Evolutionary conservation across 2,113 vertebrate species (phyloP).

Genomic region (Lanius collurio): DNA sequence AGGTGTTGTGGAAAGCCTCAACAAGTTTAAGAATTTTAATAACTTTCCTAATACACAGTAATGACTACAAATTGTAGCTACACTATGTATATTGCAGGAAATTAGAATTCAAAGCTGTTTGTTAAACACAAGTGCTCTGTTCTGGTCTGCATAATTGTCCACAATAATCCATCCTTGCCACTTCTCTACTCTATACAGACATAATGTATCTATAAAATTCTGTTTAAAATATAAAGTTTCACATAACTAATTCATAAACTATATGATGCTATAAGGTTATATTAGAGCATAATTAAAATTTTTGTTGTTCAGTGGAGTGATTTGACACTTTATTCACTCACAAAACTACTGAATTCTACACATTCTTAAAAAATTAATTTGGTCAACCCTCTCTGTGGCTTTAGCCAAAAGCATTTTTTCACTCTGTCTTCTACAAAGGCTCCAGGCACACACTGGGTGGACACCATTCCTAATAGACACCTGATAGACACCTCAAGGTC

Average conservation of each 20-base stretch:
- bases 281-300: not conserved
- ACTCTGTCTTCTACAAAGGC: not conserved
- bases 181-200: constrained; percentile 24
- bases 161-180: constrained; percentile 59
- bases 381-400: not conserved
- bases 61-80: constrained; percentile 78
- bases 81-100: constrained; percentile 67
- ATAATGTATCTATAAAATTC: not conserved
- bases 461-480: not conserved
- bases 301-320: not conserved
- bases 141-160: constrained; percentile 65
- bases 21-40: constrained; percentile 78
- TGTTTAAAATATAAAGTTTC: not conserved
- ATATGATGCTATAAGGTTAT: not conserved
- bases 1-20: constrained; percentile 72
- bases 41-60: constrained; percentile 77
- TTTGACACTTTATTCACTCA: not conserved
- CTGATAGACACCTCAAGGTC: not conserved
- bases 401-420: not conserved
- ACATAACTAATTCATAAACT: not conserved
- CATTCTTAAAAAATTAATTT: not conserved
- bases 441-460: not conserved
- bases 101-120: constrained; percentile 78
- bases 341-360: constrained; percentile 7
- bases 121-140: constrained; percentile 61